Percentiles rank a stretch among this genome's conserved stretches.
These are phyloP conservation scores for Pogonomyrmex californicus DNA, from an alignment of 1,140 invertebrate species.

Conservation along the genomic window DNA sequence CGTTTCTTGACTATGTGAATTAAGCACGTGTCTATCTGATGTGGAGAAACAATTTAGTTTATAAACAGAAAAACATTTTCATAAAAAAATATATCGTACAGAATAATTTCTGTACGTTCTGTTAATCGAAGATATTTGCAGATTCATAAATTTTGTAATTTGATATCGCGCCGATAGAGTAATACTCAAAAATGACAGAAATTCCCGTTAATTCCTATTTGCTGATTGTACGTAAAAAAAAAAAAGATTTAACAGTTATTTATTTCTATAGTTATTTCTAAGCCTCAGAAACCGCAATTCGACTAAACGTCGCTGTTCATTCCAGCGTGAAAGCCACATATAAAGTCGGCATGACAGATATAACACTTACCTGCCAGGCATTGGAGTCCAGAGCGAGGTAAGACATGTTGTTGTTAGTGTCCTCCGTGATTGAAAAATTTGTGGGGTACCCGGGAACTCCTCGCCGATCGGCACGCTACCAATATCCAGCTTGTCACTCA, in stretches of 20 bases:
- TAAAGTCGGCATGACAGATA: constrained; percentile 57
- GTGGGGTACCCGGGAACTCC: constrained; percentile 39
- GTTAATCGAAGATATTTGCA: not conserved
- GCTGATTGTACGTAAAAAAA: not conserved
- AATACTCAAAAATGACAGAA: not conserved
- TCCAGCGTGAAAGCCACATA: not conserved
- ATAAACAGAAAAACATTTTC: not conserved
- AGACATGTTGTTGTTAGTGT: constrained; percentile 83
- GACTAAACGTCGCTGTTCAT: not conserved
- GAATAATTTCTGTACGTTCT: too few species aligned
- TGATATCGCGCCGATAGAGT: not conserved
- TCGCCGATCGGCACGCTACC: constrained; percentile 54
- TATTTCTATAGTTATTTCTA: not conserved
- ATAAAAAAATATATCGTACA: not conserved
- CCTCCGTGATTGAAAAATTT: constrained; percentile 76
- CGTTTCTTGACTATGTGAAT: not conserved
- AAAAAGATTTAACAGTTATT: not conserved
- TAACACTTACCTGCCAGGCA: constrained; percentile 85
- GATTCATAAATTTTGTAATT: not conserved
- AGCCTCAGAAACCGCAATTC: not conserved
- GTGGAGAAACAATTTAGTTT: not conserved
- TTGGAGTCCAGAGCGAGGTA: constrained; percentile 86
- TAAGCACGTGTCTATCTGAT: not conserved
- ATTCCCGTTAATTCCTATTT: not conserved
- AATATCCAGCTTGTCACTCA: constrained; percentile 76